phyloP scores from a whole-genome alignment of 2,888 invertebrate genomes.

The Hemithea aestivaria region DNA sequence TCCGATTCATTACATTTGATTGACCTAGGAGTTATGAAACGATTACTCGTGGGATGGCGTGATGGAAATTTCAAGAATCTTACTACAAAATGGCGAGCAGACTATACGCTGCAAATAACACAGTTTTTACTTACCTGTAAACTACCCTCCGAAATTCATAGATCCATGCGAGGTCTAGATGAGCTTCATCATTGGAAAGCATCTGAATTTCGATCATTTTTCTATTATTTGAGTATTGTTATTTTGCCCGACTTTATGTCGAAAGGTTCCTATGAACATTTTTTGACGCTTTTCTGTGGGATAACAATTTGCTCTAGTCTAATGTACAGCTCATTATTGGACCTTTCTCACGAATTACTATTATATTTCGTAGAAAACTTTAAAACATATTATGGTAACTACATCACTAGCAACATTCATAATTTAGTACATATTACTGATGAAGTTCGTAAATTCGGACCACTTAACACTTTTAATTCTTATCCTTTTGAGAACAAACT shows the following conservation, averaged over 20 bases:
- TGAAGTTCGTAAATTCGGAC: conserved; percentile 2
- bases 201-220: conserved; percentile 5
- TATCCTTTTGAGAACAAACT: conserved; percentile 1
- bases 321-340: not conserved
- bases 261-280: too few relatives aligned
- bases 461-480: not conserved
- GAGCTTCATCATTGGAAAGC: conserved; percentile 4
- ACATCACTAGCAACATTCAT: conserved; percentile 8
- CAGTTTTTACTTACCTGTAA: conserved; percentile 1
- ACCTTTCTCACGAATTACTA: not conserved
- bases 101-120: too few relatives aligned
- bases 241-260: too few relatives aligned
- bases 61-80: conserved; percentile 4
- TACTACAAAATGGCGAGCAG: conserved; percentile 4
- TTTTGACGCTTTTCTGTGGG: conserved; percentile 2
- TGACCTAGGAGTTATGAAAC: conserved; percentile 29
- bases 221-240: conserved; percentile 6
- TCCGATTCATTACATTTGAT: conserved; percentile 28
- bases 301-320: conserved; percentile 7
- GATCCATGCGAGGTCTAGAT: conserved; percentile 1
- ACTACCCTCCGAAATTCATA: conserved; percentile 7
- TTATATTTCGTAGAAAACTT: conserved; percentile 5
- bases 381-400: conserved; percentile 5
- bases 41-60: conserved; percentile 6
- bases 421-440: conserved; percentile 1